Conservation (phyloP, 2,888 invertebrate genomes). For the Lypha dubia region DNA sequence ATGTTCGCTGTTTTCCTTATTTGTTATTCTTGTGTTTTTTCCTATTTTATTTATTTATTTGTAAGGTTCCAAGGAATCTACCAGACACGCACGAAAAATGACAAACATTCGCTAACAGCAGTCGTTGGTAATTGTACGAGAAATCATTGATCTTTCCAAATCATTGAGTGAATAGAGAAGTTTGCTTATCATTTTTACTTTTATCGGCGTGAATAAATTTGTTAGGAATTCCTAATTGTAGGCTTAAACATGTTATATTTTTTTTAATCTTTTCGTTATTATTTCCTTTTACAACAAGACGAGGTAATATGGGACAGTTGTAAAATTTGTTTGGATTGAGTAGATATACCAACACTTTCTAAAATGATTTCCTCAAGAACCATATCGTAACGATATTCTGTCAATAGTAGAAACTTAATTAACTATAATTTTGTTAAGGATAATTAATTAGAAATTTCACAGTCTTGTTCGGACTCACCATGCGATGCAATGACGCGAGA, state of each 20-base stretch:
- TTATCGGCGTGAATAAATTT: constrained; percentile 75
- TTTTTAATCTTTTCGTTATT: background rate
- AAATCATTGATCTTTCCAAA: constrained; percentile 55
- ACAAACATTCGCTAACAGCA: constrained; percentile 67
- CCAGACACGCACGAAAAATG: constrained; percentile 68
- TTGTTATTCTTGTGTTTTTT: constrained; percentile 27
- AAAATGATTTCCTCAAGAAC: too few relatives aligned
- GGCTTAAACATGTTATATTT: constrained; percentile 24
- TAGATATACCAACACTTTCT: too few relatives aligned
- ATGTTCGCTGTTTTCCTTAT: constrained; percentile 52
- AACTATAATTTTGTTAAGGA: too few relatives aligned
- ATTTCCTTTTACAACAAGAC: too few relatives aligned
- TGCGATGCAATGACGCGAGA: too few relatives aligned
- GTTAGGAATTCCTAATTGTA: constrained; percentile 76
- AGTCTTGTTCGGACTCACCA: too few relatives aligned
- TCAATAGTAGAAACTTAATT: too few relatives aligned
- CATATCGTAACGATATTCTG: too few relatives aligned
- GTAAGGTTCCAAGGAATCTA: constrained; percentile 44
- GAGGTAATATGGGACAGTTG: too few relatives aligned
- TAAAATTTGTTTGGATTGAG: too few relatives aligned
- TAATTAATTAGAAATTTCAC: too few relatives aligned
- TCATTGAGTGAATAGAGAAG: constrained; percentile 1
- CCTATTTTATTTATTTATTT: background rate
- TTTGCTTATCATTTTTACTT: constrained; percentile 37
- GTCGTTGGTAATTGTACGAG: constrained; percentile 31